Percentiles rank a stretch among this genome's conserved stretches.
phyloP scores from a whole-genome alignment of 2,797 vertebrate species.

The Cuculus canorus region DNA sequence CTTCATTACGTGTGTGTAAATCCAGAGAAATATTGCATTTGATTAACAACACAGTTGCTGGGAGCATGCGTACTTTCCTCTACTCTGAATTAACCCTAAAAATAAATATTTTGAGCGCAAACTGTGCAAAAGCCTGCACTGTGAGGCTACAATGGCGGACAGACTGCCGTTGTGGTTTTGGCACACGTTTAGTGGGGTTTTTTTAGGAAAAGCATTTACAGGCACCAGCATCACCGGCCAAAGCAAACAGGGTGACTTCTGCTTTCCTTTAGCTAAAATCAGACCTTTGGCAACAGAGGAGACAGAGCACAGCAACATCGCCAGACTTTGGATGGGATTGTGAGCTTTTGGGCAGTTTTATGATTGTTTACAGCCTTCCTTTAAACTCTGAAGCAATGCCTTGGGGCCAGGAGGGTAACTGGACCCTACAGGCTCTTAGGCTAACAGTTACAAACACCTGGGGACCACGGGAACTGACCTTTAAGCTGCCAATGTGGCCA shows the following conservation, averaged over 20 bases:
- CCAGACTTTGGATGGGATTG: neutral
- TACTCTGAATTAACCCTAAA: neutral
- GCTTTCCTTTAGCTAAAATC: neutral
- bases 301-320: neutral
- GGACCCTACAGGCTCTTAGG: neutral
- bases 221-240: neutral
- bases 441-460: neutral
- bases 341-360: neutral
- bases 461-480: neutral
- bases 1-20: accelerated
- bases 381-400: neutral
- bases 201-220: neutral
- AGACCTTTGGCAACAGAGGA: neutral
- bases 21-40: neutral
- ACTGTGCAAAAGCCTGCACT: neutral
- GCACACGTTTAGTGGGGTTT: neutral
- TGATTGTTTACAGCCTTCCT: neutral
- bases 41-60: accelerated
- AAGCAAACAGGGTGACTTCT: neutral
- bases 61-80: neutral
- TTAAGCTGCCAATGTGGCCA: accelerated
- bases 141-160: neutral
- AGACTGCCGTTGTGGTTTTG: neutral
- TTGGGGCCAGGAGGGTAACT: neutral
- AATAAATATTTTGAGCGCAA: neutral